phyloP scores from a whole-genome alignment of 2,797 vertebrate genomes.

The Liparis tanakae region DNA sequence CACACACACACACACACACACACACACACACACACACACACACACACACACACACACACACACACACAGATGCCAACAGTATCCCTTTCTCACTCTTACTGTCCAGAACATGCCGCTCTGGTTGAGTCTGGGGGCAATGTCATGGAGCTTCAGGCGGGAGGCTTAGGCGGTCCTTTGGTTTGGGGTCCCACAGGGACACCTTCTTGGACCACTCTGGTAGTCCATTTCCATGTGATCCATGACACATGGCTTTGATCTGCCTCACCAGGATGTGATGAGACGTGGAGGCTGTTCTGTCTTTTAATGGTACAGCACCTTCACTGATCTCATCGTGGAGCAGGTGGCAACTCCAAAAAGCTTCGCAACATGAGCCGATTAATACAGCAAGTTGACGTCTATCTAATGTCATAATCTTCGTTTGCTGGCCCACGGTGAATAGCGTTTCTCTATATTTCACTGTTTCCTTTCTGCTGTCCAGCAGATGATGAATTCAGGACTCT shows the following conservation, averaged over 20 bases:
- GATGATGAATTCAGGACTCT: background rate
- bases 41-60: constrained; percentile 22
- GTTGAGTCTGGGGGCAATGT: background rate
- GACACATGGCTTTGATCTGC: constrained; percentile 8
- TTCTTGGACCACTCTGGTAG: background rate
- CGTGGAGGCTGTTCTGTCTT: background rate
- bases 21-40: constrained; percentile 42
- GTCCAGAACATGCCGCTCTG: background rate
- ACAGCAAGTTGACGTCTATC: background rate
- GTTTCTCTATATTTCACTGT: background rate
- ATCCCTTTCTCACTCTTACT: constrained; percentile 7
- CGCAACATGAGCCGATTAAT: background rate
- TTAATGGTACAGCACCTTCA: background rate
- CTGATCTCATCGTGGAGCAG: background rate
- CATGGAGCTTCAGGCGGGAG: background rate
- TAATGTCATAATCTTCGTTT: background rate
- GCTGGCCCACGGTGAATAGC: background rate
- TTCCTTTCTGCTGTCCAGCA: background rate
- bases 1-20: constrained; percentile 54
- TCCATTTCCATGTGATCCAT: background rate
- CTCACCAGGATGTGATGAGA: constrained; percentile 1
- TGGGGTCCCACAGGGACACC: background rate
- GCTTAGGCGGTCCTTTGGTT: constrained; percentile 4
- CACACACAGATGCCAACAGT: constrained; percentile 49
- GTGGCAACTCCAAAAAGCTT: background rate